Base-by-base conservation (phyloP, 2,888 invertebrate species). In the Globia sparganii region DNA sequence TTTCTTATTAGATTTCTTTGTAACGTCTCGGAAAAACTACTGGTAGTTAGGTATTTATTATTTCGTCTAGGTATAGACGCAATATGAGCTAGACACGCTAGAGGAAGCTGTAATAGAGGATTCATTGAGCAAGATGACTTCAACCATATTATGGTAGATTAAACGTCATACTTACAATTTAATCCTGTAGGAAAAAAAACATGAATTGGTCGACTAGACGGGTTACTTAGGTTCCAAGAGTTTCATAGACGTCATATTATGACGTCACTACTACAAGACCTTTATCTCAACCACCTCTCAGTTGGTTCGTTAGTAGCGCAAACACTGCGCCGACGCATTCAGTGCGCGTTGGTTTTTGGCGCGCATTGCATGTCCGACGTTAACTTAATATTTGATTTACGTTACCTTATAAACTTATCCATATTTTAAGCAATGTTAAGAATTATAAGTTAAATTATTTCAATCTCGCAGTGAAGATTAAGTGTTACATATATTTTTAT, bases 321-420 rank as follows among this genome's bases (percentile, higher is more conserved):
- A 77, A 83, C 70, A 69, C 70, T 78, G 86, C 87, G 86, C 79
- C 5, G 13, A 66, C 80, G 83, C 78, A 53, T 73, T 78, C 87
- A 88, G 89, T 89, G 87, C 81, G 82, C 86, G 82, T 77, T 82
- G 64, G 74, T 49, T 86, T 81, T 80, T 83, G 75, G 81, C 83
- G 86, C 83, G 83, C 81, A 80, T 72, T 81, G 74, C 87, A 85
- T 79, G 87, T 81, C 65, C 66, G 34, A 70, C 43, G n/a, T n/a
- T 59, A 70, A 28, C 4, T 69, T 66, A 64, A 74, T 34, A 78
- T 75, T 78, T 72, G 64, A 82, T 78, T 82, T 66, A 75, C 53
- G 69, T 66, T 78, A 68, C 78, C 6, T 49, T 72, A 72, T 65
- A 64, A 59, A 59, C 8, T 71, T 73, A 31, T 77, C 13, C 18